Evolutionary conservation across 2,797 vertebrate species (phyloP).

Genomic region (Acipenser oxyrinchus): DNA sequence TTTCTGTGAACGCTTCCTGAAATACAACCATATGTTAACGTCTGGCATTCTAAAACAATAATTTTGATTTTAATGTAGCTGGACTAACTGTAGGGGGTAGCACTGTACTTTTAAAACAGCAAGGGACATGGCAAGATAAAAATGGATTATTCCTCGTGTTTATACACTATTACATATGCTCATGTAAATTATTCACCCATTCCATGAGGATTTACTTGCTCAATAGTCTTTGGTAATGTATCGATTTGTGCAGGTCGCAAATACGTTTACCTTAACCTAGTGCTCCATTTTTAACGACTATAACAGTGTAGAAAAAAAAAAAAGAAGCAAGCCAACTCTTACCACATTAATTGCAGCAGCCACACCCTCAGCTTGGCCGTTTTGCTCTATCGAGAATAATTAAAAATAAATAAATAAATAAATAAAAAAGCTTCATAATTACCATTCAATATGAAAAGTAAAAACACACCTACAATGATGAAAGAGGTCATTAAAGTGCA

Average conservation of each 20-base stretch:
- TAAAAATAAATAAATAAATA: background rate
- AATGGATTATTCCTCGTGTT: background rate
- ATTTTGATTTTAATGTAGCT: background rate
- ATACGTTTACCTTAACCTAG: too few relatives aligned
- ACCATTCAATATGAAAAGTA: background rate
- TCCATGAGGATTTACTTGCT: too few relatives aligned
- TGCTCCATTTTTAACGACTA: background rate
- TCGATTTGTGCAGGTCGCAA: too few relatives aligned
- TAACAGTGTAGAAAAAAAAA: background rate
- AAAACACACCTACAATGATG: too few relatives aligned
- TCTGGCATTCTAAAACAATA: background rate
- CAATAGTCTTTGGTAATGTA: too few relatives aligned
- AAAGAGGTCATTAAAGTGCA: too few relatives aligned
- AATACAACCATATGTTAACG: background rate
- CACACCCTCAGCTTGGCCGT: too few relatives aligned
- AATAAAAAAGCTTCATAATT: background rate
- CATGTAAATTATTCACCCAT: background rate
- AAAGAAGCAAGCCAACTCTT: background rate
- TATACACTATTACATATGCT: background rate
- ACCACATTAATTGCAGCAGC: background rate
- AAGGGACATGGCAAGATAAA: too few relatives aligned
- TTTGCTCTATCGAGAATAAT: too few relatives aligned
- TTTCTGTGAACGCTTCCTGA: slow-evolving; percentile 39
- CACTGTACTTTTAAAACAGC: background rate
- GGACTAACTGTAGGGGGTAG: background rate